Evolutionary conservation across 2,113 vertebrate species (phyloP).

Genomic region (Pachycephala philippinensis): DNA sequence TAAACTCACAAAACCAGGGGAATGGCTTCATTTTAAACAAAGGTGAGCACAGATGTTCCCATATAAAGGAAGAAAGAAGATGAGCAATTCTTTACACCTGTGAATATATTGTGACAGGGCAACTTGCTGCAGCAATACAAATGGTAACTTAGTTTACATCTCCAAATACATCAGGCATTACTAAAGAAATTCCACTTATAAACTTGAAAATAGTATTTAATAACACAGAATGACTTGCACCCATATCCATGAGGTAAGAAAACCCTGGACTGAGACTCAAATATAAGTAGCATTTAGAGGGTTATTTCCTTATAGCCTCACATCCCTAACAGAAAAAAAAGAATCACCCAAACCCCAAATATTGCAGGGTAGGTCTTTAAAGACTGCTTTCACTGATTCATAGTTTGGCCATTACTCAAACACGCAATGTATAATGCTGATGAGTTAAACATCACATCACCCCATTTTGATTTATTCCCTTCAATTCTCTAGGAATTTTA

Average conservation of each 20-base stretch:
- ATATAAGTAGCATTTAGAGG: not conserved
- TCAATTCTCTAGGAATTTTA: not conserved
- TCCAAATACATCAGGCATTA: not conserved
- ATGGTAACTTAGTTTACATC: not conserved
- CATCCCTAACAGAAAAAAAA: not conserved
- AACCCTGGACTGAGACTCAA: not conserved
- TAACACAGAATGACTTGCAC: not conserved
- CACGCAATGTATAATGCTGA: not conserved
- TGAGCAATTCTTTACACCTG: not conserved
- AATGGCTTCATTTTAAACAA: not conserved
- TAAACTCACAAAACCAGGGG: not conserved
- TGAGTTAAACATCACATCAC: not conserved
- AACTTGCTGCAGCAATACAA: not conserved
- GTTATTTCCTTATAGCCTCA: not conserved
- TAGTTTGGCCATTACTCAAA: not conserved
- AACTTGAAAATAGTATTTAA: not conserved
- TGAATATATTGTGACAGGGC: not conserved
- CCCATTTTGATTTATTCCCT: conserved; percentile 26
- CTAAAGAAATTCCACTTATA: not conserved
- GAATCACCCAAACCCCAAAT: not conserved
- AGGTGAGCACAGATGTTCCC: not conserved
- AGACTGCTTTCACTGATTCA: not conserved
- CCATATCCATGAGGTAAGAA: not conserved
- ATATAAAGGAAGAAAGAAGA: not conserved
- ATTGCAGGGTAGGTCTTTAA: not conserved